Conservation (phyloP, 53 echinoderm and acorn worm species). For the Mesocentrotus franciscanus region DNA sequence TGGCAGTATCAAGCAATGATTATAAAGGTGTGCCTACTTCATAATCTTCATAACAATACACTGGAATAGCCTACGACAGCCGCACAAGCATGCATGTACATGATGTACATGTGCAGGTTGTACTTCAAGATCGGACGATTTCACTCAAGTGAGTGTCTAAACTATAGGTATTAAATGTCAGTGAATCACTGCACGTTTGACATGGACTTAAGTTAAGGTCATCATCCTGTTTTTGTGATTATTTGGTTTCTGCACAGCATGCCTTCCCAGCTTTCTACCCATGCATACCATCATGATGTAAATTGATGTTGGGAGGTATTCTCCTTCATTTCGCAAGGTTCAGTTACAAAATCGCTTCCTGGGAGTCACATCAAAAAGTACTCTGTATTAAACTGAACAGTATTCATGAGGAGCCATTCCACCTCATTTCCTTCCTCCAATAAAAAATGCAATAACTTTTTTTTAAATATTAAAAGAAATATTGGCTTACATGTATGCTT, state of each 20-base stretch:
- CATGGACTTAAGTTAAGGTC: conserved; percentile 19
- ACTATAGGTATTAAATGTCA: conserved; percentile 54
- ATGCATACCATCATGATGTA: conserved; percentile 15
- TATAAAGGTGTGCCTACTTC: background rate
- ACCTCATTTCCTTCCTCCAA: background rate
- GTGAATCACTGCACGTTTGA: conserved; percentile 50
- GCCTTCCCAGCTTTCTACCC: conserved; percentile 36
- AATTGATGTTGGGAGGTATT: conserved; percentile 16
- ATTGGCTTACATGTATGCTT: background rate
- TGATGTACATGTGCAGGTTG: background rate
- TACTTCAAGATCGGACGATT: background rate
- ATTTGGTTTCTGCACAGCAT: conserved; percentile 49
- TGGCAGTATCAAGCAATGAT: background rate
- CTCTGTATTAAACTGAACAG: background rate
- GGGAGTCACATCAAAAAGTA: background rate
- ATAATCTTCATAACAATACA: background rate
- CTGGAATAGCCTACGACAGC: too few species aligned
- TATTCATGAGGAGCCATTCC: background rate
- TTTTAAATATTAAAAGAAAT: background rate
- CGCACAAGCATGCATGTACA: background rate
- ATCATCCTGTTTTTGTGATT: conserved; percentile 21
- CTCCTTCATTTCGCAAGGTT: conserved; percentile 9
- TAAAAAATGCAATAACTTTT: background rate
- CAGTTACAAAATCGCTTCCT: background rate
- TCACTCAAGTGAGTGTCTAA: conserved; percentile 24